Base-by-base conservation (phyloP, 2,113 vertebrate species). In the Leptobrachium leishanense region DNA sequence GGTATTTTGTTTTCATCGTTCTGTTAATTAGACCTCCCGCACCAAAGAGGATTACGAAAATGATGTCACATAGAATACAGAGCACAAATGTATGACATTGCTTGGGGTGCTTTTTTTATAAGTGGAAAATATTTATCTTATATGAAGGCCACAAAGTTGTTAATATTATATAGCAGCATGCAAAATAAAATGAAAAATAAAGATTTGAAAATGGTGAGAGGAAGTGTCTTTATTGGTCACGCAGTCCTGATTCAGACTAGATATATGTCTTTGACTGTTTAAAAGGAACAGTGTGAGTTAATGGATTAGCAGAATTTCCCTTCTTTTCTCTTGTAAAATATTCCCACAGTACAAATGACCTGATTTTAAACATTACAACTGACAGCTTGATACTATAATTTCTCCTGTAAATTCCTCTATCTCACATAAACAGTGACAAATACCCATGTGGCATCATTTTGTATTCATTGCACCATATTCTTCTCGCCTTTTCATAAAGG, bases 21-120 rank as follows among this genome's bases (percentile, higher is more conserved):
- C 71, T 74, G 39, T 68, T 80, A 80, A 80, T 80, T 80, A 80
- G 77, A 68, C 77, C 77, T 74, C 70, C 77, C 11, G 42, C 43
- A 68, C 54, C 42, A 66, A 74, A 67, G 42, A 80, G 77, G 77
- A 80, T 80, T 80, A 80, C 9, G 4, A 43, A 80, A 72, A 40
- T 43, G 6, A 40, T 69, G 66, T 53, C 64, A 72, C 43, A 64
- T 50, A 77, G 53, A 71, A 63, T 41, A 44, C 42, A 69, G 43
- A 76, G 50, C 64, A 57, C 75, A 66, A 4, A 50, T 50, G 46
- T 66, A 44, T 75, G 74, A 75, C 74, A 75, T 75, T 67, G 63
- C 74, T 41, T 44, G 66, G 74, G 43, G 46, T 54, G 43, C 74
- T 50, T 40, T 44, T 44, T n/a, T 46, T 2, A 20, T 50, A 5